Evolutionary conservation across 37 sponge, comb jelly and placozoan genomes (phyloP), one percentile per base, ranked within the genome.

Genomic region (Agelas oroides): DNA sequence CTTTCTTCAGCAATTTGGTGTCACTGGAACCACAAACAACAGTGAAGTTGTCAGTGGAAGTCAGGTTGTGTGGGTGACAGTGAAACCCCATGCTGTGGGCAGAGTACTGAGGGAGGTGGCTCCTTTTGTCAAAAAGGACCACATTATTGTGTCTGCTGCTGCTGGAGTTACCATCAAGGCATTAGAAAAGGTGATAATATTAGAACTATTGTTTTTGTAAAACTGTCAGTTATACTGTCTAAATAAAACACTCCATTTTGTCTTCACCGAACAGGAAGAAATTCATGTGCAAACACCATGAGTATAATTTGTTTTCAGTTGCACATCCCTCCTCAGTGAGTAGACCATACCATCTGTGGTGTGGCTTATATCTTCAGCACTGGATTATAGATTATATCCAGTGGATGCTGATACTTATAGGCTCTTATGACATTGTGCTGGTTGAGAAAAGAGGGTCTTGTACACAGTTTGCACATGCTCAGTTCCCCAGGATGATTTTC

Each of bases 91-190:
- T 56, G 62, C 82, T 8, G 80, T 95, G 19, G 65, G 81, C 2
- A 63, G 69, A 21, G 88, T 97, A 0, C 84, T 99, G 58, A 58
- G 65, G 35, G 97, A 99, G 63, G 75, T 97, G 1, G 53, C 88
- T 8, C 85, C 92, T 15, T 57, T 57, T 39, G 71, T 96, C 30
- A 86, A 74, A 6, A 36, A 36, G 17, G 87, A 96, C 67, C 89
- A 94, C 32, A 59, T 95, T n/a, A 57, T 98, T 2, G 88, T 95
- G 23, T 84, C 95, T 15, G 95, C 94, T 19, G 98, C 94, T 37
- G 98, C 95, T 38, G 99, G 98, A 1, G 89, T 93, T 28, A 93
- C 91, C 0, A 36, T 99, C 28, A 35, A 76, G 46, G 84, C 92
- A 2, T 67, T 99, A 36, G 89, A 95, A 66, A 80, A 92, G 94